Evolutionary conservation across 2,113 vertebrate genomes (phyloP).

Genomic region (Barbus barbus): DNA sequence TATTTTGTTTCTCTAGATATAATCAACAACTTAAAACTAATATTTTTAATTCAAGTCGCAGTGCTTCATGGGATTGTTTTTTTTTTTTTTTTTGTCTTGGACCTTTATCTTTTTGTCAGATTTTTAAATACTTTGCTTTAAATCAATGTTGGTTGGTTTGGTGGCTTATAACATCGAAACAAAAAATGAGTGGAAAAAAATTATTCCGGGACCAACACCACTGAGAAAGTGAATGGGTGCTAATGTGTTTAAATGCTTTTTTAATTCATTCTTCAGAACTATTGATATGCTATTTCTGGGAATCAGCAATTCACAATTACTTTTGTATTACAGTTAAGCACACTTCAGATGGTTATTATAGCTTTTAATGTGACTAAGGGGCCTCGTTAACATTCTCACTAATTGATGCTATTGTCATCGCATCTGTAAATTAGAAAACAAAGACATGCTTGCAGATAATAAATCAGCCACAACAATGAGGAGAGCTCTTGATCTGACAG

Average conservation of each 20-base stretch:
- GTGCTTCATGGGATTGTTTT: no score
- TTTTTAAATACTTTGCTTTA: no score
- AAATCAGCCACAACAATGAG: conserved; percentile 74
- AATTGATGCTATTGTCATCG: conserved; percentile 58
- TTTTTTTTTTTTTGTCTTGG: no score
- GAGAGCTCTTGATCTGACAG: conserved; percentile 80
- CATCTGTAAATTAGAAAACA: conserved; percentile 74
- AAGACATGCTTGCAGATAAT: conserved; percentile 70
- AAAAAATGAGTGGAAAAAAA: background rate
- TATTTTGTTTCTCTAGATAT: no score
- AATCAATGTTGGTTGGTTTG: no score
- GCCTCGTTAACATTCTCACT: conserved; percentile 27
- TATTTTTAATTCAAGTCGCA: no score
- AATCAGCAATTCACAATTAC: background rate
- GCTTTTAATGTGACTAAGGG: background rate
- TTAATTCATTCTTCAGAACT: background rate
- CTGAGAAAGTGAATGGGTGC: background rate
- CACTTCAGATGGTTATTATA: no score
- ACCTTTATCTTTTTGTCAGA: no score
- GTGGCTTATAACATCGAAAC: no score
- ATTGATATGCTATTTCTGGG: background rate
- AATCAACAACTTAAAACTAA: no score
- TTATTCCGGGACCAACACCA: background rate
- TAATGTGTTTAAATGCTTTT: background rate
- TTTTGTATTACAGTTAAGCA: conserved; percentile 15